These are phyloP conservation scores for Melanotaenia boesemani DNA, from an alignment of 2,797 vertebrate species.

Conservation along the genomic window DNA sequence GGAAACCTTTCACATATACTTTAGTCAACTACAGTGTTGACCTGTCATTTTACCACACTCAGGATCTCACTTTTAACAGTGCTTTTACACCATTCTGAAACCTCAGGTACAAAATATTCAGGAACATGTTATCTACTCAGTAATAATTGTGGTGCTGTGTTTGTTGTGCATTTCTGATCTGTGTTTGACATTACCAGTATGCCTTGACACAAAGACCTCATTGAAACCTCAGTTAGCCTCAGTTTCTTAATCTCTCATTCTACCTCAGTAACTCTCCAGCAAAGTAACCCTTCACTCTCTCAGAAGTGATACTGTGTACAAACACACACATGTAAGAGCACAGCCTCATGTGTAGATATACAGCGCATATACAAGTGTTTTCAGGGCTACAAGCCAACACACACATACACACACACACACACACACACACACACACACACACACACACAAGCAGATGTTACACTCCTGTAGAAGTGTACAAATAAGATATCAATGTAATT, in stretches of 20 bases:
- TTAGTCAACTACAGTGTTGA: conserved; percentile 59
- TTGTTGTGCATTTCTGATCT: conserved; percentile 79
- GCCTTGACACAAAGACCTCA: conserved; percentile 81
- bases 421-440: conserved; percentile 15
- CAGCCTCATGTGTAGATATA: conserved; percentile 29
- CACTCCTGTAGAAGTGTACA: conserved; percentile 61
- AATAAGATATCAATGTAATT: conserved; percentile 45
- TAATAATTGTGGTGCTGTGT: conserved; percentile 78
- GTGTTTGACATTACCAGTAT: conserved; percentile 80
- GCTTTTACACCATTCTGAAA: conserved; percentile 75
- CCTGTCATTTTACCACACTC: conserved; percentile 73
- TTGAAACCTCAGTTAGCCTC: conserved; percentile 77
- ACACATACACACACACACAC: conserved; percentile 11
- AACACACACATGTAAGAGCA: conserved; percentile 17
- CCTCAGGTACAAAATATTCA: conserved; percentile 83
- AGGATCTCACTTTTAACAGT: conserved; percentile 74
- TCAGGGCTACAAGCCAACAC: conserved; percentile 37
- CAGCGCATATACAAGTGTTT: conserved; percentile 47
- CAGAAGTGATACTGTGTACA: conserved; percentile 33
- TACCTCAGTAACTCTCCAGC: conserved; percentile 80
- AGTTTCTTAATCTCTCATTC: conserved; percentile 76
- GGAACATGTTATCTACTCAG: conserved; percentile 80
- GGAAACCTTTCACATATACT: conserved; percentile 52
- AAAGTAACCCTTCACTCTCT: conserved; percentile 51
- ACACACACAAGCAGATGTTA: conserved; percentile 41